Percentiles rank a stretch among this genome's conserved stretches.
Conservation (phyloP, 2,888 invertebrate species). For the Agriotes lineatus region DNA sequence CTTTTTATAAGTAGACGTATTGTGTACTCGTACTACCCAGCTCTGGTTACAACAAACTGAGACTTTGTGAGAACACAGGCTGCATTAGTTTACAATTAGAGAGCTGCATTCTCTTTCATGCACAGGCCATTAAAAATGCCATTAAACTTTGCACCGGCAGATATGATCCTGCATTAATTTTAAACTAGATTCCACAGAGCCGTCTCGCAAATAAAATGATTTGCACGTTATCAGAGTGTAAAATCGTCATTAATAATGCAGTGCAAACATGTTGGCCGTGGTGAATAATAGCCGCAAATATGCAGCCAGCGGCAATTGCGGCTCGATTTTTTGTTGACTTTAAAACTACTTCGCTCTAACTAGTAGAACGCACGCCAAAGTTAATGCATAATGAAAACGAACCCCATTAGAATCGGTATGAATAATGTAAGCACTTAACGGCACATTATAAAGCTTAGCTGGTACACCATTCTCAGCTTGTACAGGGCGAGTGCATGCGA, state of each 20-base stretch:
- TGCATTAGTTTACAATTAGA: too few species aligned
- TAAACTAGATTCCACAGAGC: too few species aligned
- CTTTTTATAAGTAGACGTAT: too few species aligned
- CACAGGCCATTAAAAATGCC: too few species aligned
- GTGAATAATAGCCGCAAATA: neutral
- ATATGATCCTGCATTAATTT: too few species aligned
- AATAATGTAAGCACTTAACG: slow-evolving; percentile 31
- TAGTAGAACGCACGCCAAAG: slow-evolving; percentile 16
- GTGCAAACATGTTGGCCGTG: neutral
- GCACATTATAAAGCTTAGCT: slow-evolving; percentile 23
- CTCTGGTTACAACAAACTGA: too few species aligned
- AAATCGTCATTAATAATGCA: slow-evolving; percentile 27
- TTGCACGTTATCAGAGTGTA: slow-evolving; percentile 2
- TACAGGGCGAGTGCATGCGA: slow-evolving; percentile 7
- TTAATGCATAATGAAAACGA: slow-evolving; percentile 26
- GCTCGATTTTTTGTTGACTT: slow-evolving; percentile 6
- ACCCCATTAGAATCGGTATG: slow-evolving; percentile 25
- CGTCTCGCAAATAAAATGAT: too few species aligned
- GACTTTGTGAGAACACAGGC: too few species aligned
- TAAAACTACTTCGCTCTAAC: slow-evolving; percentile 17
- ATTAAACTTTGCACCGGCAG: too few species aligned
- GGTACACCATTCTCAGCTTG: slow-evolving; percentile 14
- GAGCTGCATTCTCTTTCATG: too few species aligned
- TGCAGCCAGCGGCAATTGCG: neutral
- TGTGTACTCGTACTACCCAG: too few species aligned